Evolutionary conservation across 2,113 vertebrate genomes (phyloP).

Genomic region (Okapia johnstoni): DNA sequence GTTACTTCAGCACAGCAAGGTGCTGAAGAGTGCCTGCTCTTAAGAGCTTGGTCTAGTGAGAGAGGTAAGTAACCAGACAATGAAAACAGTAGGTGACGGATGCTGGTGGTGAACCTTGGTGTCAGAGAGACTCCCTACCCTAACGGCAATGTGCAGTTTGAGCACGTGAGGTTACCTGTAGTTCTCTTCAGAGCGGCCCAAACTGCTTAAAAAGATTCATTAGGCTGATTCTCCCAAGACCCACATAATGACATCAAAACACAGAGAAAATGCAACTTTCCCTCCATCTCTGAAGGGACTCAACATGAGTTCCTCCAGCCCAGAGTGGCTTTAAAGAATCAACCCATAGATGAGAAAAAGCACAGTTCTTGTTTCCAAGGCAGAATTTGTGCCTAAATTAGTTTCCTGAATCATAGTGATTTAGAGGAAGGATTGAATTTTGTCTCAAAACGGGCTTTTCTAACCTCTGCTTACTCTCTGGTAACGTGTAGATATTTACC

Average conservation of each 20-base stretch:
- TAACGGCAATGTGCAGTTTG: rapidly evolving
- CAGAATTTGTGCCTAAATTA: background rate
- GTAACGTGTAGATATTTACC: background rate
- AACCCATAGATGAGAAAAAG: background rate
- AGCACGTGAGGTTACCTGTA: no score
- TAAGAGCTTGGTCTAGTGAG: background rate
- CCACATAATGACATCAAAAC: background rate
- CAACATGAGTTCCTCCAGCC: background rate
- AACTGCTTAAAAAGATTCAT: background rate
- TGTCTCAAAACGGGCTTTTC: background rate
- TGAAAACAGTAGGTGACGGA: background rate
- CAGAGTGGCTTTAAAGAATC: background rate
- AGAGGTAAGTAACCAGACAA: background rate
- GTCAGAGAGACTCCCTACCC: background rate
- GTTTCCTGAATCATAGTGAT: background rate
- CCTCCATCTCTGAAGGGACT: background rate
- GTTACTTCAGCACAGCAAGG: background rate
- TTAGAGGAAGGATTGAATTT: background rate
- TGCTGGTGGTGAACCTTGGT: background rate
- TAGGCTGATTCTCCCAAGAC: background rate
- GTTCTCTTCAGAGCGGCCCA: background rate
- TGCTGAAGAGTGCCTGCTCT: background rate
- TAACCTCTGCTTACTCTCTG: background rate
- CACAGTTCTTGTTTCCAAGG: background rate
- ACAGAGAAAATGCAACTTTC: background rate